A percentile compares a stretch with the other conserved stretches of the same genome.
Evolutionary conservation across 2,888 invertebrate species (phyloP).

Genomic region (Netelia inedita): DNA sequence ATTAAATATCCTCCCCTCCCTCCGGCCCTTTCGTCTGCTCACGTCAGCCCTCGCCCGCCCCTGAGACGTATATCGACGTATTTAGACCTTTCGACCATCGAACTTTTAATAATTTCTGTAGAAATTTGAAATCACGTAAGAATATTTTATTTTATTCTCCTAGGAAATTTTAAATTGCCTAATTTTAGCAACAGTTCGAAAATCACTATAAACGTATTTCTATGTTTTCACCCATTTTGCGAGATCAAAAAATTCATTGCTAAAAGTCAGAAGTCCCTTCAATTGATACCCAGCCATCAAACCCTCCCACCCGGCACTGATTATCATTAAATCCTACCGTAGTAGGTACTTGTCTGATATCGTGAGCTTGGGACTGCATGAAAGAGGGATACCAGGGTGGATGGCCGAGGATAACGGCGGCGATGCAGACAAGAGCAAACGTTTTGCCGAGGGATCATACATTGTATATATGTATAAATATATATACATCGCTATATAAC

Average conservation of each 20-base stretch:
- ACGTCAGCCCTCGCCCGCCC: constrained; percentile 13
- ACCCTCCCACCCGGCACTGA: constrained; percentile 27
- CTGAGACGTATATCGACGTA: neutral
- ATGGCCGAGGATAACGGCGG: constrained; percentile 38
- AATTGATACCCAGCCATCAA: constrained; percentile 17
- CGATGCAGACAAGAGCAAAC: constrained; percentile 34
- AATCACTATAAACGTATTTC: too few relatives aligned
- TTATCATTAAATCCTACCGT: constrained; percentile 62
- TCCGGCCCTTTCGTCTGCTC: neutral
- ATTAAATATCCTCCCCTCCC: constrained; percentile 47
- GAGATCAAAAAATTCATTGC: neutral
- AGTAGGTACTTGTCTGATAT: constrained; percentile 50
- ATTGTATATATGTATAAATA: neutral
- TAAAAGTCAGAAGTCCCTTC: constrained; percentile 1
- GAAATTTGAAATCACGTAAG: too few relatives aligned
- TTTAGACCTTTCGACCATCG: neutral
- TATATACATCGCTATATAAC: constrained; percentile 1
- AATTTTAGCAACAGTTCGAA: too few relatives aligned
- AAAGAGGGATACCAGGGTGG: constrained; percentile 19
- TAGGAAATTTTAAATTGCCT: neutral
- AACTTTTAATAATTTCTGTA: too few relatives aligned
- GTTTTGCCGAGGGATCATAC: constrained; percentile 19
- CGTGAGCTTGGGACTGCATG: constrained; percentile 27
- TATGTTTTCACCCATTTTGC: too few relatives aligned
- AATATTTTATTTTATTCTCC: neutral